A percentile compares a stretch with the other conserved stretches of the same genome.
Evolutionary conservation across 1,140 invertebrate species (phyloP).

Genomic region (Ctenoplectra terminalis): DNA sequence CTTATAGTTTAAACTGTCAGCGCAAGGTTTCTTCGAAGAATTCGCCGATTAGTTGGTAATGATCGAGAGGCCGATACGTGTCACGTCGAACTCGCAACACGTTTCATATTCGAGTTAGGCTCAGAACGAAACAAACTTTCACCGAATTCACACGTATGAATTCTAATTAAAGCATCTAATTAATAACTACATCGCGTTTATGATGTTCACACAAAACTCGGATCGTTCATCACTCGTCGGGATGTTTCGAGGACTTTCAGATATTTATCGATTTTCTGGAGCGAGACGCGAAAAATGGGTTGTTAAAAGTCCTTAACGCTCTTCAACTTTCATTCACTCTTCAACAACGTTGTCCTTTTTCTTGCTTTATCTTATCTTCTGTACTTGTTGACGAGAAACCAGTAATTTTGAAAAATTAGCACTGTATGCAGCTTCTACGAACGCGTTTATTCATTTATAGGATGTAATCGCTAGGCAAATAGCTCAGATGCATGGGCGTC

Average conservation of each 20-base stretch:
- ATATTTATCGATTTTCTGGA: conserved; percentile 18
- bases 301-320: neutral
- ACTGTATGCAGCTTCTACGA: too few species aligned
- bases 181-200: neutral
- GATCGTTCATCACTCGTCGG: neutral
- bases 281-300: too few species aligned
- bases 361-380: too few species aligned
- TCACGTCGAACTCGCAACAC: neutral
- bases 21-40: conserved; percentile 38
- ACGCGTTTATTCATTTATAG: too few species aligned
- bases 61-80: conserved; percentile 4
- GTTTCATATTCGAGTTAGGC: too few species aligned
- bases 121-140: neutral
- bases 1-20: conserved; percentile 43
- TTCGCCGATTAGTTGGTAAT: conserved; percentile 46
- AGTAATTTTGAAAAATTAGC: too few species aligned
- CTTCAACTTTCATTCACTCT: neutral
- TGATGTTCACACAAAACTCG: neutral
- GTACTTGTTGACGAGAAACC: too few species aligned
- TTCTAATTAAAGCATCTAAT: neutral
- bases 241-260: conserved; percentile 1
- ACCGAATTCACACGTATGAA: neutral
- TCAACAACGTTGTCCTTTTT: too few species aligned
- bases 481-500: neutral
- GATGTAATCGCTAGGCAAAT: neutral